Percentiles rank a stretch among this genome's conserved stretches.
Evolutionary conservation across 2,888 invertebrate genomes (phyloP).

Genomic region (Prosapia bicincta): DNA sequence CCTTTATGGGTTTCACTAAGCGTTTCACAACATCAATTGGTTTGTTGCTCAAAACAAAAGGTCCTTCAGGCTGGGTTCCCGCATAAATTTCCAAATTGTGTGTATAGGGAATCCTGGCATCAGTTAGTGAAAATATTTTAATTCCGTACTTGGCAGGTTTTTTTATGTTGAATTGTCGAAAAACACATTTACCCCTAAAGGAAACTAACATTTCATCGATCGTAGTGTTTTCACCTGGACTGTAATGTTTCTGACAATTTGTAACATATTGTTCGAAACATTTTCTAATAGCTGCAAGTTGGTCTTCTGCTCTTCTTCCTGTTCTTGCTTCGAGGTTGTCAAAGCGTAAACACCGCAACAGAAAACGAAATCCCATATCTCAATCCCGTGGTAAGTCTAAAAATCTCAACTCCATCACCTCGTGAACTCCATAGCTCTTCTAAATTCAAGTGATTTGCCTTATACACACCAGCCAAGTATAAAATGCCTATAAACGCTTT

Average conservation of each 20-base stretch:
- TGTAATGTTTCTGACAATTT: conserved; percentile 34
- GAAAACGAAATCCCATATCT: background rate
- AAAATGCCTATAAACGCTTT: too few species aligned
- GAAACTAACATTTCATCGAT: conserved; percentile 39
- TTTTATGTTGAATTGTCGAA: conserved; percentile 39
- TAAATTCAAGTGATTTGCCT: too few species aligned
- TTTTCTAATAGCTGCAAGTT: conserved; percentile 38
- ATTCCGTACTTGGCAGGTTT: conserved; percentile 42
- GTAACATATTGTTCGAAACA: conserved; percentile 40
- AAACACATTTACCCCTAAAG: conserved; percentile 38
- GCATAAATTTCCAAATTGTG: conserved; percentile 32
- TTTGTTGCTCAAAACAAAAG: conserved; percentile 24
- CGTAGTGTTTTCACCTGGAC: conserved; percentile 35
- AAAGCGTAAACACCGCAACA: background rate
- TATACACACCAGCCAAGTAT: too few species aligned
- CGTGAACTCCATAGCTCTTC: too few species aligned
- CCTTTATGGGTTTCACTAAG: conserved; percentile 21
- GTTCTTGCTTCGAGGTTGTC: conserved; percentile 27
- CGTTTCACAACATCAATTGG: conserved; percentile 29
- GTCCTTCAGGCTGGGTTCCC: conserved; percentile 30
- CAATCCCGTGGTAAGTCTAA: background rate
- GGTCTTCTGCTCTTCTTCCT: conserved; percentile 35
- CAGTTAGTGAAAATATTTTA: conserved; percentile 39
- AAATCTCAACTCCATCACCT: background rate
- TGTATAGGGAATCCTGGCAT: conserved; percentile 28